A percentile compares a stretch with the other conserved stretches of the same genome.
Evolutionary conservation across 2,797 vertebrate genomes (phyloP).

Genomic region (Eulemur albifrons): DNA sequence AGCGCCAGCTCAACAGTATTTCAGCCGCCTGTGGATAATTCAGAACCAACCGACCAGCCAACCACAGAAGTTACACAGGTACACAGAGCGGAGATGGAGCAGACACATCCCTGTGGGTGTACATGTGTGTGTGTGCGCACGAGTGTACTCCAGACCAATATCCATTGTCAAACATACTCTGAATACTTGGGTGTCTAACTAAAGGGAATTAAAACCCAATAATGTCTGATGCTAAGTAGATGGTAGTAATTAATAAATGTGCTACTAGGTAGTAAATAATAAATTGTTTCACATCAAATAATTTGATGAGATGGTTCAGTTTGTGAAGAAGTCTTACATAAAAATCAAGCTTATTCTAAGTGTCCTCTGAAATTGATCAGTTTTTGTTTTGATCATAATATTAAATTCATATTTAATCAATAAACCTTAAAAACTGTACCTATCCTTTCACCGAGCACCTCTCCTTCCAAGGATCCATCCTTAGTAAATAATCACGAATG

Average conservation of each 20-base stretch:
- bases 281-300: neutral
- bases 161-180: neutral
- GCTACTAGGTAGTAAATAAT: neutral
- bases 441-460: neutral
- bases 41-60: neutral
- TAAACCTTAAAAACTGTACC: neutral
- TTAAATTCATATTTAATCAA: neutral
- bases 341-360: neutral
- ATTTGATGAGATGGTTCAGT: neutral
- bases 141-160: neutral
- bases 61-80: neutral
- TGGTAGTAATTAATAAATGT: neutral
- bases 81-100: neutral
- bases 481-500: too few relatives aligned
- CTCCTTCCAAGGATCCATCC: too few relatives aligned
- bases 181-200: neutral
- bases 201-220: neutral
- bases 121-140: neutral
- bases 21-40: neutral
- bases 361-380: neutral
- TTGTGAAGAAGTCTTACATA: neutral
- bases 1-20: rapidly evolving
- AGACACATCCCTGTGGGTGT: neutral
- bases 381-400: neutral
- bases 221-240: neutral